Percentiles rank a stretch among this genome's conserved stretches.
phyloP scores from a whole-genome alignment of 2,797 vertebrate genomes.

The Sebastes iracundus region DNA sequence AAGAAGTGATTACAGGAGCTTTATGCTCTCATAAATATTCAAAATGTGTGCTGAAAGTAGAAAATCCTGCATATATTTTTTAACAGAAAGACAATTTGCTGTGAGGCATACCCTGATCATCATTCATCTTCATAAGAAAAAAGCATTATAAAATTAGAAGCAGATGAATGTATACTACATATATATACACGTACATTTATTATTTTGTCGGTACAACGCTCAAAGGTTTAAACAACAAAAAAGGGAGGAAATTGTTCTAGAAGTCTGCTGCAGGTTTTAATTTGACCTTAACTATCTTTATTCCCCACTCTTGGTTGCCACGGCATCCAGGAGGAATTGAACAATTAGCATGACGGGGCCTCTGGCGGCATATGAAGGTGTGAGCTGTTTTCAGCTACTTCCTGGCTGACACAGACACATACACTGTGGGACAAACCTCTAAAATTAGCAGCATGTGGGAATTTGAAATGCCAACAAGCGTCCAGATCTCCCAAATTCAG shows the following conservation, averaged over 20 bases:
- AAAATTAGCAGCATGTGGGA: constrained; percentile 70
- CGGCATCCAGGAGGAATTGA: constrained; percentile 62
- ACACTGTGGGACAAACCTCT: constrained; percentile 56
- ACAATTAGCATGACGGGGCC: constrained; percentile 70
- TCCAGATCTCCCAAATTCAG: constrained; percentile 34
- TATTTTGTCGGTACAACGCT: neutral
- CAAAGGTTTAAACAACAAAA: constrained; percentile 14
- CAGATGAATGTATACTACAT: neutral
- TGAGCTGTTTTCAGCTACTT: constrained; percentile 62
- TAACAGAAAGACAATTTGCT: constrained; percentile 12
- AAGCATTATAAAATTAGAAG: neutral
- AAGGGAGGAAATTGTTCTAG: constrained; percentile 10
- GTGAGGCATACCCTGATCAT: neutral
- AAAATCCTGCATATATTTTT: constrained; percentile 9
- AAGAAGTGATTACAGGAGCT: constrained; percentile 14
- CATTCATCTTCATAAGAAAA: neutral
- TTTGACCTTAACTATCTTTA: constrained; percentile 59
- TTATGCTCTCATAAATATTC: constrained; percentile 52
- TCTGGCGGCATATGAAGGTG: constrained; percentile 57
- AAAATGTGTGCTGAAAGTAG: constrained; percentile 7
- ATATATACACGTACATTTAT: neutral
- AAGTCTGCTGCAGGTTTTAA: constrained; percentile 45
- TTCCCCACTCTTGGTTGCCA: constrained; percentile 49
- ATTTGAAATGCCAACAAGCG: constrained; percentile 27
- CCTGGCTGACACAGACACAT: constrained; percentile 74